Evolutionary conservation across 2,888 invertebrate species (phyloP).

Genomic region (Meteorus colon): DNA sequence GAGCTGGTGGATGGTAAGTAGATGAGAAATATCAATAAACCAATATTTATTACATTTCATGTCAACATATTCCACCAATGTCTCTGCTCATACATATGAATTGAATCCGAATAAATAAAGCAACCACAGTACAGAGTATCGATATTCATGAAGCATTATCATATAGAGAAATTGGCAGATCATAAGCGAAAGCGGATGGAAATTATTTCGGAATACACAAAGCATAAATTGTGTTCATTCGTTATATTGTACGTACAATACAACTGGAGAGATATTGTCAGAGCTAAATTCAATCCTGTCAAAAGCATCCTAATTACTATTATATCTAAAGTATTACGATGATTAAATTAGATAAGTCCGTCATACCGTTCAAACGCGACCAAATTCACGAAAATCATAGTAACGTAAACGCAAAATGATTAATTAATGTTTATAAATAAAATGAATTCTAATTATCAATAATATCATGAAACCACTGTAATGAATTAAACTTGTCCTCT

Average conservation of each 20-base stretch:
- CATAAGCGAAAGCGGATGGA: not conserved
- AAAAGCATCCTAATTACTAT: conserved; percentile 67
- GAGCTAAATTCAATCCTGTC: conserved; percentile 65
- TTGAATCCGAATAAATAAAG: too few relatives aligned
- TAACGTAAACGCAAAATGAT: not conserved
- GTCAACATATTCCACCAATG: too few relatives aligned
- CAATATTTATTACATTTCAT: too few relatives aligned
- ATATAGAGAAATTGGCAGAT: not conserved
- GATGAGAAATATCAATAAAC: not conserved
- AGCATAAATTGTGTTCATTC: too few relatives aligned
- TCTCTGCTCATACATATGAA: too few relatives aligned
- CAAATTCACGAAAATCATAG: conserved; percentile 6
- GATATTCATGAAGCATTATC: not conserved
- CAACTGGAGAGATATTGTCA: conserved; percentile 54
- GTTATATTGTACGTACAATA: not conserved
- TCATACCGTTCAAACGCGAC: conserved; percentile 7
- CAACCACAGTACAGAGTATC: not conserved
- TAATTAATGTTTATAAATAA: not conserved
- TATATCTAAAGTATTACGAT: conserved; percentile 41
- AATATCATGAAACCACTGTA: not conserved
- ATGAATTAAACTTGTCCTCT: not conserved
- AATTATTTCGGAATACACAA: too few relatives aligned
- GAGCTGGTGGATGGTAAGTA: conserved; percentile 95
- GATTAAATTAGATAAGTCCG: conserved; percentile 14
- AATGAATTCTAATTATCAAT: not conserved